Conservation (phyloP, 2,113 vertebrate species). For the Pterocles burchelli region DNA sequence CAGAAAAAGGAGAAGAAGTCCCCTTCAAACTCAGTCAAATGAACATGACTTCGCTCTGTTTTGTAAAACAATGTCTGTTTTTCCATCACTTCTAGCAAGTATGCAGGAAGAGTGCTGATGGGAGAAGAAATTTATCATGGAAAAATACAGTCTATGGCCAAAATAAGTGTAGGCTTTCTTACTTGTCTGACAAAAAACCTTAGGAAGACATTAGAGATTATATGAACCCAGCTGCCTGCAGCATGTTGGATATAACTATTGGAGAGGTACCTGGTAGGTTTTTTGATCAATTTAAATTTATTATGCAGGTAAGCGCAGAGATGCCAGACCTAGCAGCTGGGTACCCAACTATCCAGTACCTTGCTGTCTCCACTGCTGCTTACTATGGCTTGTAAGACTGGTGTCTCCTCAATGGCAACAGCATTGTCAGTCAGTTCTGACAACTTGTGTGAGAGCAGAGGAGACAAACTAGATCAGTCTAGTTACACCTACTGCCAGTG, state of each 20-base stretch:
- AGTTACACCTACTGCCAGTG: background rate
- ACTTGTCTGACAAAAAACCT: background rate
- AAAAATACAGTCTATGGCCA: background rate
- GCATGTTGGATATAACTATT: background rate
- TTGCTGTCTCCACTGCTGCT: background rate
- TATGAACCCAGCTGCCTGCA: background rate
- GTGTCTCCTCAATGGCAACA: background rate
- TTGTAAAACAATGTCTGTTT: background rate
- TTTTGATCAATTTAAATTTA: background rate
- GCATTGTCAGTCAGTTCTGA: background rate
- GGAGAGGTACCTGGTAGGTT: background rate
- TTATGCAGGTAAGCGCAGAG: background rate
- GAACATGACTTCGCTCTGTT: background rate
- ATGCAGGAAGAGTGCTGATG: background rate
- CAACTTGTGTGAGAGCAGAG: background rate
- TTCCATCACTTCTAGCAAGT: background rate
- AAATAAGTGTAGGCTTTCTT: background rate
- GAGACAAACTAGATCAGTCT: background rate
- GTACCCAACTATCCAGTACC: background rate
- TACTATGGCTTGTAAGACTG: background rate
- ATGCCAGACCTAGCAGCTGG: background rate
- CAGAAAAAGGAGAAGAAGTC: background rate
- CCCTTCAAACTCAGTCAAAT: background rate
- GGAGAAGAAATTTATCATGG: background rate
- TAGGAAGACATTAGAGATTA: background rate